phyloP scores from a whole-genome alignment of 2,888 invertebrate species.

The Nymphalis urticae region DNA sequence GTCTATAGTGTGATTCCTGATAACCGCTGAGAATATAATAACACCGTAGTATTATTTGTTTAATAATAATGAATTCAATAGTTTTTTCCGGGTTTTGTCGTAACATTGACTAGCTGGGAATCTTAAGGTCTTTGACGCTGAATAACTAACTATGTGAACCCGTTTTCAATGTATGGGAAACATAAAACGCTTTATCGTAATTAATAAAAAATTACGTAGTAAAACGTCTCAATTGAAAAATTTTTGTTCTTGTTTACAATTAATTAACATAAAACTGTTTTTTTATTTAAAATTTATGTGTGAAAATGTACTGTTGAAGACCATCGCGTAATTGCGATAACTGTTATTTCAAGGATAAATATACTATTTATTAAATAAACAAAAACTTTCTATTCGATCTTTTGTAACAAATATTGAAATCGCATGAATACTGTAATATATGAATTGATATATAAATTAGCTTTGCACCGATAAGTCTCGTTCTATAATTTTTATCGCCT shows the following conservation, averaged over 20 bases:
- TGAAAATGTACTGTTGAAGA: background rate
- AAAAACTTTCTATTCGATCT: slow-evolving; percentile 9
- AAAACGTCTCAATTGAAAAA: slow-evolving; percentile 1
- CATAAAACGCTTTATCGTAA: slow-evolving; percentile 14
- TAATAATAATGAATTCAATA: background rate
- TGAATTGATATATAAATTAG: background rate
- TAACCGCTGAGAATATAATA: background rate
- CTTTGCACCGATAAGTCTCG: no score
- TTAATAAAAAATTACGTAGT: slow-evolving; percentile 19
- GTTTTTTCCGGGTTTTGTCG: slow-evolving; percentile 30
- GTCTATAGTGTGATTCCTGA: background rate
- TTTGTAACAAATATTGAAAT: background rate
- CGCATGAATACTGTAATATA: background rate
- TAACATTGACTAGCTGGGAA: slow-evolving; percentile 52
- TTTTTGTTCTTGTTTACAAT: slow-evolving; percentile 1
- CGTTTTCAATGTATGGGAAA: slow-evolving; percentile 42
- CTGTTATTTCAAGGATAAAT: slow-evolving; percentile 12
- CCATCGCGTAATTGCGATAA: background rate
- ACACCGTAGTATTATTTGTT: background rate
- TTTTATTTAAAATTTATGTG: background rate
- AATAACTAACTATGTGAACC: slow-evolving; percentile 52
- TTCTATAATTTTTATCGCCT: no score
- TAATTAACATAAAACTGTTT: background rate
- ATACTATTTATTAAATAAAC: slow-evolving; percentile 8
- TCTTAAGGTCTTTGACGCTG: slow-evolving; percentile 35